Percentiles rank a stretch among this genome's conserved stretches.
phyloP scores from a whole-genome alignment of 2,113 vertebrate species.

The Camelus bactrianus region DNA sequence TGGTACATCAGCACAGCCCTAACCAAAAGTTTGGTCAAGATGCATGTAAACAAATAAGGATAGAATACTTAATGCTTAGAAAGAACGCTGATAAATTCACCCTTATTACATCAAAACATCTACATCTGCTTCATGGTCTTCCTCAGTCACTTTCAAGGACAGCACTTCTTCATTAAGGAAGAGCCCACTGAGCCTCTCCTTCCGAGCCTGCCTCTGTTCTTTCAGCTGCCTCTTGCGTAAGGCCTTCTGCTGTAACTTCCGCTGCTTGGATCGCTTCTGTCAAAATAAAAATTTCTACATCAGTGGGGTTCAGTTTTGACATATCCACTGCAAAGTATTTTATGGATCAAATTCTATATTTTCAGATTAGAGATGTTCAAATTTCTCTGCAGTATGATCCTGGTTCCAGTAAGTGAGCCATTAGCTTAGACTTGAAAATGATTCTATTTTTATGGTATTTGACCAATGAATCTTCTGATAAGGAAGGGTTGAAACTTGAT shows the following conservation, averaged over 20 bases:
- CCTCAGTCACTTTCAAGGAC: constrained; percentile 96
- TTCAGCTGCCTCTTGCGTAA: constrained; percentile 98
- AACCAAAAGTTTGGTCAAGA: constrained; percentile 87
- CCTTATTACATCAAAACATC: constrained; percentile 98
- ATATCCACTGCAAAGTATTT: neutral
- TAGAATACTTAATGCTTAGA: constrained; percentile 88
- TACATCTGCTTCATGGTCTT: constrained; percentile 94
- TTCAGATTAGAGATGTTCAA: constrained; percentile 56
- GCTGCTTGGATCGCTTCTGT: constrained; percentile 98
- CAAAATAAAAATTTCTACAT: constrained; percentile 71
- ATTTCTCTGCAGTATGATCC: constrained; percentile 33
- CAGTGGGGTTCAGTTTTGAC: constrained; percentile 55
- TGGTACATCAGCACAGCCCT: constrained; percentile 73
- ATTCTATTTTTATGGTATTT: constrained; percentile 37
- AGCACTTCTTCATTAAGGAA: constrained; percentile 99
- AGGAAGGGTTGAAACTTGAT: neutral
- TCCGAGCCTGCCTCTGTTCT: constrained; percentile 97
- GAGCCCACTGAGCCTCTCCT: constrained; percentile 98
- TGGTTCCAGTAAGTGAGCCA: constrained; percentile 15
- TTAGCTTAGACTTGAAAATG: constrained; percentile 37
- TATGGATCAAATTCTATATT: constrained; percentile 5
- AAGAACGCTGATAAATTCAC: constrained; percentile 93
- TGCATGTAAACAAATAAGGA: constrained; percentile 87
- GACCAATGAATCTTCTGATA: neutral
- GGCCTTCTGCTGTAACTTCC: constrained; percentile 99